Evolutionary conservation across 1,140 invertebrate genomes (phyloP), one percentile per base, ranked within the genome.

Genomic region (Temnothorax curvispinosus): DNA sequence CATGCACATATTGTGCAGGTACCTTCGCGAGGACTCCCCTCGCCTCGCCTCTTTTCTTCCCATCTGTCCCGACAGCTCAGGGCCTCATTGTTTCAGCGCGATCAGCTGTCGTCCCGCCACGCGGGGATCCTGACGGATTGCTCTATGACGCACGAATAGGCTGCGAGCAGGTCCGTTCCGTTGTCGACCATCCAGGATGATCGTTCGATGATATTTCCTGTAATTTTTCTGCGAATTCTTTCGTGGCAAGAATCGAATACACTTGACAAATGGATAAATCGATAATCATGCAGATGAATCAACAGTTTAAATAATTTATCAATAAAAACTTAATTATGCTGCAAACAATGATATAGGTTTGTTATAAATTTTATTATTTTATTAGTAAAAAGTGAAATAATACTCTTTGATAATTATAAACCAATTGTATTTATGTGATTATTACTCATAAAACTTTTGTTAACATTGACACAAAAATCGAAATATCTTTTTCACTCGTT

Each of bases 31-130:
- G 56, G 32, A 47, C 62, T 38, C 64, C 64, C 18, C 52, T 35
- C 32, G 7, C 6, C 9, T 9, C 47, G 15, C 18, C 38, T n/a
- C 50, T 13, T 13, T 56, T 21, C 13, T n/a, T 54, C 47, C 58
- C 52, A 38, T 54, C 64, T 58, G 78, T n/a, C 41, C 65, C 47
- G 88, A 80, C 78, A 76, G 69, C 9, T 64, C 21, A 52, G 56
- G 38, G 87, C 85, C 82, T 92, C 87, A 93, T 93, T 93, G 91
- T 93, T 92, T 92, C 87, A 90, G 27, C 87, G 64, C 86, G 90
- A 91, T 90, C 89, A 90, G 90, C 91, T 89, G 88, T 93, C 92
- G 92, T 93, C 87, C 86, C 69, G 54, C 54, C 69, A 64, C 86
- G 80, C 56, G 47, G 32, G 27, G 56, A 87, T 65, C 18, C 41